These are phyloP conservation scores for Meleagris gallopavo DNA, from an alignment of 2,113 vertebrate species.

Conservation along the genomic window DNA sequence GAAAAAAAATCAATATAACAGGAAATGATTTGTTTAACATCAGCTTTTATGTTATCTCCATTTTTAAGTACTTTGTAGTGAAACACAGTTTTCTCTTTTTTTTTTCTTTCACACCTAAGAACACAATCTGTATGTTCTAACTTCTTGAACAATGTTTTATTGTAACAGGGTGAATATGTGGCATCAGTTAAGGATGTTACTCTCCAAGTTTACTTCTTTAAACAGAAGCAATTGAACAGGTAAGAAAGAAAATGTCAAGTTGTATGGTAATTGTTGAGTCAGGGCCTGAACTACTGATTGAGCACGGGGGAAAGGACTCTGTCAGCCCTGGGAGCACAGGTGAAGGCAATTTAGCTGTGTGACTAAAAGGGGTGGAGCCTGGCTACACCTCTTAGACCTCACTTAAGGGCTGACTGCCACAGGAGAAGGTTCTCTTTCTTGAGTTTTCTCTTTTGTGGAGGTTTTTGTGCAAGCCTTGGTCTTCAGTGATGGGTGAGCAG, in stretches of 20 bases:
- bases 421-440: too few species aligned
- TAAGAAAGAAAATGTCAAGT: constrained; percentile 56
- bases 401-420: too few species aligned
- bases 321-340: too few species aligned
- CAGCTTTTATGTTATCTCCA: neutral
- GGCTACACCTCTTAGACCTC: too few species aligned
- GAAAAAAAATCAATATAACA: neutral
- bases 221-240: constrained; percentile 85
- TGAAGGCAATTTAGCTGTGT: too few species aligned
- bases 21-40: neutral
- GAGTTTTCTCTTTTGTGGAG: too few species aligned
- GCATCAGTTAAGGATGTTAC: constrained; percentile 80
- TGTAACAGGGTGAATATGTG: constrained; percentile 85
- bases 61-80: neutral
- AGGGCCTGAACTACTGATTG: too few species aligned
- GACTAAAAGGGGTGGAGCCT: too few species aligned
- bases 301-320: too few species aligned
- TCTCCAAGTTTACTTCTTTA: constrained; percentile 90
- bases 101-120: neutral
- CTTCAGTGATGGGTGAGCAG: too few species aligned
- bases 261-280: too few species aligned
- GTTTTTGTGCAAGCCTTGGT: too few species aligned
- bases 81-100: neutral
- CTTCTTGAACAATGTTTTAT: neutral
- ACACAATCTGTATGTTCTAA: neutral